Percentiles rank a stretch among this genome's conserved stretches.
phyloP scores from a whole-genome alignment of 2,888 invertebrate genomes.

The Hydrotaea diabolus region DNA sequence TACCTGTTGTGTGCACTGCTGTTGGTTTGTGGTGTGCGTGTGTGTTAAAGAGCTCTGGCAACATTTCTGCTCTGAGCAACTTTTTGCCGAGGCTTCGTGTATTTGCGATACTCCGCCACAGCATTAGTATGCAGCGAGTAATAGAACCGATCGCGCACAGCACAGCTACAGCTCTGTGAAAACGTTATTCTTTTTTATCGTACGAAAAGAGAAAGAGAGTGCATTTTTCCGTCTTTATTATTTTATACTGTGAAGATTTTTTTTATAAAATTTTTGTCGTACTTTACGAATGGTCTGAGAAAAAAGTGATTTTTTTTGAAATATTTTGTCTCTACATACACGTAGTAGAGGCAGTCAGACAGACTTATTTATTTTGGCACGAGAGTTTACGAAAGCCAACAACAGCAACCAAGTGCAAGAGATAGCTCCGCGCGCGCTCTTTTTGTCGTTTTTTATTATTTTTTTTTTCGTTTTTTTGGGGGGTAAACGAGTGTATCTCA shows the following conservation, averaged over 20 bases:
- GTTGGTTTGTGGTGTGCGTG: background rate
- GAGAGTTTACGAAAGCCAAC: constrained; percentile 27
- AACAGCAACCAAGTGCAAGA: background rate
- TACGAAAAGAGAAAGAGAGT: background rate
- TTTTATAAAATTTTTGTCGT: background rate
- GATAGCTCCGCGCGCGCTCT: too few species aligned
- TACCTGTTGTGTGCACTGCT: background rate
- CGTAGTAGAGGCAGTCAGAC: background rate
- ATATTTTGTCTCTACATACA: background rate
- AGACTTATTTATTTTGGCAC: constrained; percentile 59
- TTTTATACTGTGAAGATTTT: background rate
- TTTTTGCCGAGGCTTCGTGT: constrained; percentile 66
- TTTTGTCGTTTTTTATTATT: too few species aligned
- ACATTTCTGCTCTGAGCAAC: constrained; percentile 50
- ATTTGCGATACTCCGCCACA: constrained; percentile 61
- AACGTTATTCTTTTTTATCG: background rate
- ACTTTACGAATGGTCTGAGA: background rate
- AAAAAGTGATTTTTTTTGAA: background rate
- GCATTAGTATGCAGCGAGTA: constrained; percentile 64
- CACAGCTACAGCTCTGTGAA: background rate
- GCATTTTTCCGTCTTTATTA: constrained; percentile 13
- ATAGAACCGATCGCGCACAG: constrained; percentile 62
- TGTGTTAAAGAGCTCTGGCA: background rate
- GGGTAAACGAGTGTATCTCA: constrained; percentile 5
- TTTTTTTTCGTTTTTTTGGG: constrained; percentile 16